Evolutionary conservation across 2,113 vertebrate genomes (phyloP).

Genomic region (Dicentrarchus labrax): DNA sequence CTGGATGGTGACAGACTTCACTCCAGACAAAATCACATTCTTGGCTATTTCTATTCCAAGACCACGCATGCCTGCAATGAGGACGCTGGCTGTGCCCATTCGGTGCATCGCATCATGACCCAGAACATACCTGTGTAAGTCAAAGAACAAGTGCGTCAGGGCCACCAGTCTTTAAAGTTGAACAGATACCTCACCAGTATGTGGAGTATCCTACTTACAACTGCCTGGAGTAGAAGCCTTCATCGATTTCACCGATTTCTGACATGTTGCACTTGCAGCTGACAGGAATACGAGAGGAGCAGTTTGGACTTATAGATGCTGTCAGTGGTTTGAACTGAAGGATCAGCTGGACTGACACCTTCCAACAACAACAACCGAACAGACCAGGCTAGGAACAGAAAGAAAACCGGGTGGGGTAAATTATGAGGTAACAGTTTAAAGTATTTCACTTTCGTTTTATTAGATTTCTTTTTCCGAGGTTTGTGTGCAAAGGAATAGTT

Average conservation of each 20-base stretch:
- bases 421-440: neutral
- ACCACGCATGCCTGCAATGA: slow-evolving; percentile 90
- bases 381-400: neutral
- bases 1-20: slow-evolving; percentile 89
- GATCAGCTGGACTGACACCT: neutral
- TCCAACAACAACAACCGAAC: no score
- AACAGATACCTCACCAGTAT: rapidly evolving
- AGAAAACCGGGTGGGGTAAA: rapidly evolving
- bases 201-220: slow-evolving; percentile 82
- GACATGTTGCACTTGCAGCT: slow-evolving; percentile 54
- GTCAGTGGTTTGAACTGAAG: neutral
- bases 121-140: slow-evolving; percentile 87
- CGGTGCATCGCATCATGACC: slow-evolving; percentile 85
- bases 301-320: no score
- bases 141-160: neutral
- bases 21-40: slow-evolving; percentile 90
- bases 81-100: slow-evolving; percentile 82
- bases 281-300: neutral
- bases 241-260: slow-evolving; percentile 70
- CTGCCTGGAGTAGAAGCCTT: slow-evolving; percentile 88
- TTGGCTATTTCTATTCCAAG: slow-evolving; percentile 92
- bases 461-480: rapidly evolving
- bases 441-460: slow-evolving; percentile 75
- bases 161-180: rapidly evolving
- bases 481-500: rapidly evolving